Base-by-base conservation (phyloP, 2,888 invertebrate species). In the Odontocerum albicorne region DNA sequence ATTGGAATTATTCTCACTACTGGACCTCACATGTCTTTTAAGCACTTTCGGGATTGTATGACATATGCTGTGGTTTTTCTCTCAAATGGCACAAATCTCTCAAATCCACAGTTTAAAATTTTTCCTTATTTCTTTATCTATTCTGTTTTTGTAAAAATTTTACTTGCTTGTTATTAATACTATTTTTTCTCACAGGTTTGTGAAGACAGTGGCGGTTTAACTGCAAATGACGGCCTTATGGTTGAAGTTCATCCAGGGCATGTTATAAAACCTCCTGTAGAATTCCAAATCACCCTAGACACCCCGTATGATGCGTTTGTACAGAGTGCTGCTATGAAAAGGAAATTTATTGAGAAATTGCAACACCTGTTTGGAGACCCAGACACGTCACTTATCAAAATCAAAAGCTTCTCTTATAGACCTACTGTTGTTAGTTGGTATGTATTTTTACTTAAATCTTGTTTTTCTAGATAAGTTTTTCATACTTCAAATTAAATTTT, bases 291-390 rank as follows among this genome's bases (percentile, higher is more conserved):
- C 79, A 87, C 85, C 0, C 73, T 94, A 66, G 86, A 87, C 62
- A 82, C 84, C 40, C 80, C 84, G 0, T 85, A 84, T 68, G 82
- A 86, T 6, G 79, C 81, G 27, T 87, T 92, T 61, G 80, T 80
- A 0, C 83, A 85, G 65, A 87, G 86, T 49, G 86, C 92, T 0
- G 73, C 76, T 20, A 80, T 86, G 68, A 90, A 93, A 66, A 81
- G 90, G 22, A 88, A 87, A 64, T 88, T 94, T 62, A 82, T 94
- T 12, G 90, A 92, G 67, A 90, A 89, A 62, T 69, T 96, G 16
- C 83, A 89, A 0, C 79, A 82, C 15, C 67, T 94, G 8, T 93
- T 92, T 67, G 86, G 86, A 1, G 93, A 95, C 70, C 73, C 74
- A 17, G 84, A 87, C 59, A 82, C 90, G 0, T 81, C 80, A 21